A percentile compares a stretch with the other conserved stretches of the same genome.
phyloP scores from a whole-genome alignment of 2,888 invertebrate species.

The Villa cingulata region DNA sequence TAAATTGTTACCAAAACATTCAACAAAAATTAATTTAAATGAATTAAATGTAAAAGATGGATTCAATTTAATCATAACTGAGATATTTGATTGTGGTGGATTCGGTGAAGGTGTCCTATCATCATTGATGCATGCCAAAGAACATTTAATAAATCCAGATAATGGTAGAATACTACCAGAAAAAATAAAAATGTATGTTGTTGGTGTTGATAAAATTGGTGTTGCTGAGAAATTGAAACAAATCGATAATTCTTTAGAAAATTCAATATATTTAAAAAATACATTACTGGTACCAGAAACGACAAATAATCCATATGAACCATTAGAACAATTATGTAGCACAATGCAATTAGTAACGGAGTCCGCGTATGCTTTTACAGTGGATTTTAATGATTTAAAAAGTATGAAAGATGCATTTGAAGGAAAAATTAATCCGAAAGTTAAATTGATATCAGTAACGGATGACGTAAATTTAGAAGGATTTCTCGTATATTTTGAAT shows the following conservation, averaged over 20 bases:
- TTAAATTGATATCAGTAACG: conserved; percentile 2
- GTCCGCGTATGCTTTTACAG: conserved; percentile 7
- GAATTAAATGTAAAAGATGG: conserved; percentile 28
- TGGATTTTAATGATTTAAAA: conserved; percentile 11
- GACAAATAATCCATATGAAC: conserved; percentile 11
- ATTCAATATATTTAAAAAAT: conserved; percentile 11
- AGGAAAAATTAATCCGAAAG: conserved; percentile 5
- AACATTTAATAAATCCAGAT: conserved; percentile 39
- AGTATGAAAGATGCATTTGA: conserved; percentile 8
- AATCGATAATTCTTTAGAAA: conserved; percentile 17
- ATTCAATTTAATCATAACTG: conserved; percentile 54
- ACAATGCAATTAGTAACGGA: conserved; percentile 6
- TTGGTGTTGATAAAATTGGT: conserved; percentile 10
- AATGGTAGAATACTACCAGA: conserved; percentile 45
- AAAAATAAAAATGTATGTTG: conserved; percentile 42
- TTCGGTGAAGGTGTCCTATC: conserved; percentile 62
- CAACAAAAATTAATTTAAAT: conserved; percentile 41
- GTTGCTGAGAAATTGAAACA: conserved; percentile 5
- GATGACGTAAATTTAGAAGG: conserved; percentile 10
- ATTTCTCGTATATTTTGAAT: conserved; percentile 12
- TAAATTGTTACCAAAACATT: conserved; percentile 44
- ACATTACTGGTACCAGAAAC: conserved; percentile 8
- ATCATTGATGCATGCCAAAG: conserved; percentile 55
- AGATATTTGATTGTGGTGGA: conserved; percentile 66
- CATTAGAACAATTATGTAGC: conserved; percentile 4